Percentiles rank a stretch among this genome's conserved stretches.
Conservation (phyloP, 2,113 vertebrate genomes). For the Bombycilla garrulus region DNA sequence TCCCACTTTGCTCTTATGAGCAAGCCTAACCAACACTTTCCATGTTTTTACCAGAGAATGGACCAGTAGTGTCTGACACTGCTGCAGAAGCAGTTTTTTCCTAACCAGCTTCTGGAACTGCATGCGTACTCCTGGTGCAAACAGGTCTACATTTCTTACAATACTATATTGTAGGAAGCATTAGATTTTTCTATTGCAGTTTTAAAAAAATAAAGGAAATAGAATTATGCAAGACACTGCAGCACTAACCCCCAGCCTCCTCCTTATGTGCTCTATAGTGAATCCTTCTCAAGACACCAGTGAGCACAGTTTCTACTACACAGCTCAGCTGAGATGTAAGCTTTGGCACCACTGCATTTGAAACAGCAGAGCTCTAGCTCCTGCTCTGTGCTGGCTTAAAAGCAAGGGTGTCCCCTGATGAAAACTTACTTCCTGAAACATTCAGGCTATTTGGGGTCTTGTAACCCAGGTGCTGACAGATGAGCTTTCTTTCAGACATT, state of each 20-base stretch:
- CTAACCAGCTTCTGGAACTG: background rate
- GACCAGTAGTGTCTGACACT: accelerated
- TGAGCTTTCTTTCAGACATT: background rate
- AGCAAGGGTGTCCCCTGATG: no score
- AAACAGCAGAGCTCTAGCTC: background rate
- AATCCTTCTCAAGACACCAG: background rate
- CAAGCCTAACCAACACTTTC: background rate
- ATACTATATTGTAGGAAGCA: background rate
- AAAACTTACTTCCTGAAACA: background rate
- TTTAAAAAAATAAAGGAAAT: background rate
- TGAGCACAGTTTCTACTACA: background rate
- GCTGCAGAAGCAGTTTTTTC: background rate
- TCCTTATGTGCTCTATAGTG: background rate
- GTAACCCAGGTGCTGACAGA: background rate
- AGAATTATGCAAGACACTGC: background rate
- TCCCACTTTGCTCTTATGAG: background rate
- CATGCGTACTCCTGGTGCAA: background rate
- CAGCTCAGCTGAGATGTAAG: background rate
- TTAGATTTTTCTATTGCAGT: background rate
- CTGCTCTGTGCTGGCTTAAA: background rate
- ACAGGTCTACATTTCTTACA: background rate
- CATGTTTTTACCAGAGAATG: background rate
- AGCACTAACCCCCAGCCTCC: background rate
- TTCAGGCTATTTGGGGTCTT: background rate
- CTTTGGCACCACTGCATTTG: background rate